phyloP scores from a whole-genome alignment of 2,113 vertebrate genomes.

The Gopherus evgoodei region DNA sequence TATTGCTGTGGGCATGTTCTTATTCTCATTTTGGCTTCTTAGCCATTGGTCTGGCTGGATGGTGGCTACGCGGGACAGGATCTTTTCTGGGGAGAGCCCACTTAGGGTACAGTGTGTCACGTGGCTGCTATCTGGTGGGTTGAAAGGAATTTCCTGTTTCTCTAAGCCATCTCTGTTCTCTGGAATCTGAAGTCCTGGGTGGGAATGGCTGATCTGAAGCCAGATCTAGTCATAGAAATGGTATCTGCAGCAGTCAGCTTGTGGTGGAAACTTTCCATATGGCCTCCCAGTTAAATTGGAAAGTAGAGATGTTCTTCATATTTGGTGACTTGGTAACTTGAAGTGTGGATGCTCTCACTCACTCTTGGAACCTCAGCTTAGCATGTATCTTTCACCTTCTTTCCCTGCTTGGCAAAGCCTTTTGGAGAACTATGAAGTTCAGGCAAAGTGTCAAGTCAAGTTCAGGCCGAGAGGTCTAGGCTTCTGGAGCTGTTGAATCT shows the following conservation, averaged over 20 bases:
- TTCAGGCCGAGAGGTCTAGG: background rate
- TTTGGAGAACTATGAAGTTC: background rate
- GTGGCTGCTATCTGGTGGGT: conserved; percentile 7
- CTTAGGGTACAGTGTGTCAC: background rate
- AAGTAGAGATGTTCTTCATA: background rate
- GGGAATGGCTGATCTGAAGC: conserved; percentile 20
- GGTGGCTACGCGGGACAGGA: background rate
- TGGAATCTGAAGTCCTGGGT: conserved; percentile 20
- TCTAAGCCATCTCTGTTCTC: background rate
- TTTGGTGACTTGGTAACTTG: background rate
- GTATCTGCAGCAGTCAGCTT: background rate
- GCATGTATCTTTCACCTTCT: background rate
- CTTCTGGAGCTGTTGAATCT: conserved; percentile 1
- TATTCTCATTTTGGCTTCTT: background rate
- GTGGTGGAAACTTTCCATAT: background rate
- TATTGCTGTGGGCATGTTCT: background rate
- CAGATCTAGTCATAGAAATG: background rate
- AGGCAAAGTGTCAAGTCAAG: background rate
- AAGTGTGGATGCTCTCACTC: background rate
- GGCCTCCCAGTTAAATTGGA: conserved; percentile 1
- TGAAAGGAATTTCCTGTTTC: conserved; percentile 21
- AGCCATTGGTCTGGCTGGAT: background rate
- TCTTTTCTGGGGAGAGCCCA: conserved; percentile 7
- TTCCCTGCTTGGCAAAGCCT: background rate
- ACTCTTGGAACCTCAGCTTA: background rate